These are phyloP conservation scores for Pristionchus entomophagus DNA, from an alignment of 2,888 invertebrate species.

Conservation along the genomic window DNA sequence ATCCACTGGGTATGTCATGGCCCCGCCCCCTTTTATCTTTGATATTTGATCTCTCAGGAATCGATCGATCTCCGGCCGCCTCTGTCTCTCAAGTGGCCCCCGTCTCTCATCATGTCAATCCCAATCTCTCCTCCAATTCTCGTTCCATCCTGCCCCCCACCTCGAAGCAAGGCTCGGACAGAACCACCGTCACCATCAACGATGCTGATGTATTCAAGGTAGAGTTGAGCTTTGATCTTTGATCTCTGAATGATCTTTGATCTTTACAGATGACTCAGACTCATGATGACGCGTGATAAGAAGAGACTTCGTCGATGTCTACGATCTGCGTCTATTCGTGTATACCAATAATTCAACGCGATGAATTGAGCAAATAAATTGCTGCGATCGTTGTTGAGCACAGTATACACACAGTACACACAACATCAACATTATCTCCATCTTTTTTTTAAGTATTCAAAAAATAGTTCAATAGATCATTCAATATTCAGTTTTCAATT, in stretches of 20 bases:
- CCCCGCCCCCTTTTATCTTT: background rate
- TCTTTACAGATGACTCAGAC: background rate
- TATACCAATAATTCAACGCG: background rate
- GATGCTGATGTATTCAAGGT: constrained; percentile 21
- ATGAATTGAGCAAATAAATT: constrained; percentile 18
- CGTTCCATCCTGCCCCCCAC: background rate
- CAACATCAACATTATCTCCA: too few species aligned
- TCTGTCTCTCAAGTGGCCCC: background rate
- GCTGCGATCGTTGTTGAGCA: too few species aligned
- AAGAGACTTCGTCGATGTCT: background rate
- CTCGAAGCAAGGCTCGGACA: background rate
- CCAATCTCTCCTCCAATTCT: background rate
- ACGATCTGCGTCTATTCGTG: background rate
- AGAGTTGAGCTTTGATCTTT: background rate
- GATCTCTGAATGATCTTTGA: background rate
- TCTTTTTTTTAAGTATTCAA: too few species aligned
- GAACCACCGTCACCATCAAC: background rate
- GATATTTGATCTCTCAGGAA: background rate
- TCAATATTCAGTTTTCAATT: too few species aligned
- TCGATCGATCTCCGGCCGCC: background rate
- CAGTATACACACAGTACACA: too few species aligned
- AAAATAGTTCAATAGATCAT: too few species aligned
- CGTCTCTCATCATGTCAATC: too few species aligned
- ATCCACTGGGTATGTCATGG: background rate
- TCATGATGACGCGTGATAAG: background rate